Base-by-base conservation (phyloP, 1,140 invertebrate species). In the Pachyrhynchus sulphureomaculatus region DNA sequence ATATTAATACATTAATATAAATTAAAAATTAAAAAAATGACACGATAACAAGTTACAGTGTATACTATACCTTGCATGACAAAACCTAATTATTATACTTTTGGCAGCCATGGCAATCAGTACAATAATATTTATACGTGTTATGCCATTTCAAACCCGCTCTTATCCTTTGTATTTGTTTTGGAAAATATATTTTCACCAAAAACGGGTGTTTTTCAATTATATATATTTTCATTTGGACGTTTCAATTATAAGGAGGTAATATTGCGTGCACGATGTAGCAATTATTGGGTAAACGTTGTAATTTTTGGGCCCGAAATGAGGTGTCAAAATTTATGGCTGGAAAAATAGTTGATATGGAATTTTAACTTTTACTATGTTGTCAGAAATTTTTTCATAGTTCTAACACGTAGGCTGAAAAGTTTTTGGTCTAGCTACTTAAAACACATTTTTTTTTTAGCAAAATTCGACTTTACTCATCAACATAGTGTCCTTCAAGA, bases 201-300 rank as follows among this genome's bases (percentile, higher is more conserved):
- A 39, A 39, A 6, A 45, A 23, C 13, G 5, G 45, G 45, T 6
- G 33, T 37, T 52, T 52, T 52, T 37, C 49, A 37, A 52, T 52
- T 52, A 52, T 17, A 32, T 48, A 52, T 12, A 10, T 52, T 36
- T 37, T 12, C 10, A 9, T 26, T 15, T 37, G 49, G 49, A 52
- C 49, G 33, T 52, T 52, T 37, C 49, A 52, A 52, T 52, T 52
- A 52, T 37, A 37, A 36, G 8, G 17, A 20, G 17, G 49, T 24
- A 36, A 18, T 20, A 33, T 52, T 52, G 49, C 49, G 49, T 52
- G 49, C 36, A 18, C 34, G 32, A 52, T 52, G 49, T 36, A 52
- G 36, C 32, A 20, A 52, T 6, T 24, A 36, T 13, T 26, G 9
- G 24, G 34, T 17, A 20, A 6, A 23, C 34, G 21, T 10, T 21